Evolutionary conservation across 2,797 vertebrate species (phyloP), one percentile per base, ranked within the genome.

Genomic region (Clamator glandarius): DNA sequence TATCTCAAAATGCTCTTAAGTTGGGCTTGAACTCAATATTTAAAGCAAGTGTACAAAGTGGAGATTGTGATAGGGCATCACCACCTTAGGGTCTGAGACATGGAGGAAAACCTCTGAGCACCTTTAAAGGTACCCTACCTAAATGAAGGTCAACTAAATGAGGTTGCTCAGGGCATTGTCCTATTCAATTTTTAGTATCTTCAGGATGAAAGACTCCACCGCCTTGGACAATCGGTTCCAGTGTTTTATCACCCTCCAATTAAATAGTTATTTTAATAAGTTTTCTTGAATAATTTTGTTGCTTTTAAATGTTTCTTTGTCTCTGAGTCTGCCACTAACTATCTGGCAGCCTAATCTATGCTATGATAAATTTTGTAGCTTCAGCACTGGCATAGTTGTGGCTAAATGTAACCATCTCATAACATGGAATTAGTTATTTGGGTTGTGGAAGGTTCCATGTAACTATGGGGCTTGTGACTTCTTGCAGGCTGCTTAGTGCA

Each of bases 71-170:
- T 7, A 55, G 5, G 5, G 11, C 57, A 52, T 73, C 14, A 44
- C 24, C 11, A 21, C n/a, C 5, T 24, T 35, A n/a, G 18, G 4
- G 3, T 63, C 6, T 87, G 55, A 29, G 62, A 33, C 6, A 24
- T 0, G 0, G 23, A 11, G 25, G 11, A 58, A 21, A 77, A 54
- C 7, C 12, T 55, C n/a, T 29, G 25, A 58, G 28, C 5, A 62
- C 12, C 5, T 79, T 80, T 59, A 80, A 87, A 82, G 4, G 19
- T 74, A 26, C 18, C 12, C 39, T 39, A 39, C 9, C 19, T 44
- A 48, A 62, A 78, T 29, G 28, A 41, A 41, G 8, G 11, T 57
- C 18, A 58, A 4, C 11, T 66, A 46, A 4, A 72, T 26, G 11
- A 66, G 31, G 20, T 36, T 55, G 14, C 23, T 91, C 8, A 58